These are phyloP conservation scores for Scolopax bukidnonensis DNA, from an alignment of 2,797 vertebrate genomes.

Conservation along the genomic window DNA sequence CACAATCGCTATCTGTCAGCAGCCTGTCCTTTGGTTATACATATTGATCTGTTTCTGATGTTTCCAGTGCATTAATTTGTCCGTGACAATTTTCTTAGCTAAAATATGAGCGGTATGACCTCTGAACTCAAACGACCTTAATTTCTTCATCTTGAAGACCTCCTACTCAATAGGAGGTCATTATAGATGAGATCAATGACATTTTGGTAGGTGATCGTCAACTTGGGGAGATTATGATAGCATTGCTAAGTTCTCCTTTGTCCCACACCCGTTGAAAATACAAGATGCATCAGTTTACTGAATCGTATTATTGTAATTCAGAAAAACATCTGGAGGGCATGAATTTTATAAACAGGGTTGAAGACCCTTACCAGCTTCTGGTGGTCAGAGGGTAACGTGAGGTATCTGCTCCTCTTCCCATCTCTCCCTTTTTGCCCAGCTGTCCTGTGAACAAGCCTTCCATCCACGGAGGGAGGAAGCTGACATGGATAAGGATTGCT, in stretches of 20 bases:
- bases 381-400: neutral
- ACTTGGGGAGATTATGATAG: neutral
- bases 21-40: neutral
- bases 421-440: neutral
- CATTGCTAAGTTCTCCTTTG: neutral
- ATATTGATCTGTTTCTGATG: neutral
- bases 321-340: neutral
- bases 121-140: neutral
- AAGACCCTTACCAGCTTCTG: neutral
- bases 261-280: neutral
- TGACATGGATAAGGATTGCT: fast-evolving
- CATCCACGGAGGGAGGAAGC: neutral
- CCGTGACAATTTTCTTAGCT: neutral
- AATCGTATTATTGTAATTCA: neutral
- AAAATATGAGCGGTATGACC: neutral
- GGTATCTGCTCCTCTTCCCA: neutral
- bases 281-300: neutral
- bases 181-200: neutral
- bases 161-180: neutral
- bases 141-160: neutral
- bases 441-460: neutral
- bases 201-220: neutral
- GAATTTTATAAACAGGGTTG: neutral
- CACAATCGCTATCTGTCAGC: neutral
- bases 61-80: neutral